A percentile compares a stretch with the other conserved stretches of the same genome.
Conservation (phyloP, 2,797 vertebrate species). For the Erpetoichthys calabaricus region DNA sequence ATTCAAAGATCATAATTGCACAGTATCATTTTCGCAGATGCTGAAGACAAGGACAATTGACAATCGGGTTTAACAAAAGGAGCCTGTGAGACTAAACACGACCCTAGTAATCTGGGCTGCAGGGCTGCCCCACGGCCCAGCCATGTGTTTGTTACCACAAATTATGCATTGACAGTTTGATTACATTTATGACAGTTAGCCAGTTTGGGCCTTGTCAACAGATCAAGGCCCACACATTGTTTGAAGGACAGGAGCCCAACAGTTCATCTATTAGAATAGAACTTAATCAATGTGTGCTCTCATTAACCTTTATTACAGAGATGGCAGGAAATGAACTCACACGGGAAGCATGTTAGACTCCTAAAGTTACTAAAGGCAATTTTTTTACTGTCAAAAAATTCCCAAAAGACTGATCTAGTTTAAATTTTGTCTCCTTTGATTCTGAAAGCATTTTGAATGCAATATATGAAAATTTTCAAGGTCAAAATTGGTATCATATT, state of each 20-base stretch:
- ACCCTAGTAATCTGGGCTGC: constrained; percentile 11
- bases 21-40: no score
- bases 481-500: no score
- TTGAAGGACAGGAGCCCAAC: constrained; percentile 15
- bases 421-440: no score
- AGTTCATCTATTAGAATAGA: constrained; percentile 13
- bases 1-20: no score
- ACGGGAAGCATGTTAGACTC: constrained; percentile 8
- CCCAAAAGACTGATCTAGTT: no score
- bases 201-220: constrained; percentile 9
- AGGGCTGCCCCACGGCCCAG: constrained; percentile 8
- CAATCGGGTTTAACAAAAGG: constrained; percentile 12
- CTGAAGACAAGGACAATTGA: no score
- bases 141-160: constrained; percentile 22
- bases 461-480: no score
- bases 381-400: no score
- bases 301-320: constrained; percentile 16
- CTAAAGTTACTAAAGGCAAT: no score
- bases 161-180: constrained; percentile 24
- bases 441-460: no score
- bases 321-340: constrained; percentile 23
- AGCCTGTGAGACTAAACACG: constrained; percentile 16
- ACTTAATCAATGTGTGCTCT: constrained; percentile 14
- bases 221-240: constrained; percentile 12
- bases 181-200: constrained; percentile 19